Evolutionary conservation across 1,140 invertebrate genomes (phyloP), one percentile per base, ranked within the genome.

Genomic region (Vanessa atalanta): DNA sequence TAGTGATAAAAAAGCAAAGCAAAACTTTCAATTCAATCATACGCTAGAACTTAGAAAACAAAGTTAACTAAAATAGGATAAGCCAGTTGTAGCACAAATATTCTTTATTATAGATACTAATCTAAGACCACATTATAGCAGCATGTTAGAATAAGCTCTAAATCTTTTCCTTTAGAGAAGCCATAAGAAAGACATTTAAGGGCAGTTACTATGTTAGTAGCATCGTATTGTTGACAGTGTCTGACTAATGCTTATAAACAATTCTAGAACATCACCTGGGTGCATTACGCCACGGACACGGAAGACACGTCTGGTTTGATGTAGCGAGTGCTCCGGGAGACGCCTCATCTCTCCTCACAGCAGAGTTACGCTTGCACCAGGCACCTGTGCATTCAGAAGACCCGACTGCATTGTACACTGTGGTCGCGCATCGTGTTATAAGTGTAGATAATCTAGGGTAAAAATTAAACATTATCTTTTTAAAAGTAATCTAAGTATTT

Each of bases 281-380:
- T 50, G 94, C 95, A 26, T 94, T 97, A 47, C 94, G 97, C 3
- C 97, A 98, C 82, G 97, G 97, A 75, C 95, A 96, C 83, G 97
- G 97, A 4, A 95, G 96, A 82, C 95, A 96, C 53, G 95, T 98
- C 15, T 99, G 97, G 97, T 99, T 99, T 89, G 97, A 99, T 88
- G 96, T 98, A 11, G 95, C 95, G 6, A 97, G 98, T 83, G 95
- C 98, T 9, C 95, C 97, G 3, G 88, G 94, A 6, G 96, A 95
- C 70, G 96, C 98, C 80, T 95, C 95, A 9, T 95, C 98, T 20
- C 95, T 98, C 43, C 79, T 92, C 5, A 96, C 96, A 61, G 97
- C 97, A 1, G 98, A 99, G 89, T 90, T 99, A 14, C 94, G 97
- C 51, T 92, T 99, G 2, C 98, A 96, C 88, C 96, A 97, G 78